Percentiles rank a stretch among this genome's conserved stretches.
Evolutionary conservation across 2,888 invertebrate species (phyloP).

Genomic region (Acleris literana): DNA sequence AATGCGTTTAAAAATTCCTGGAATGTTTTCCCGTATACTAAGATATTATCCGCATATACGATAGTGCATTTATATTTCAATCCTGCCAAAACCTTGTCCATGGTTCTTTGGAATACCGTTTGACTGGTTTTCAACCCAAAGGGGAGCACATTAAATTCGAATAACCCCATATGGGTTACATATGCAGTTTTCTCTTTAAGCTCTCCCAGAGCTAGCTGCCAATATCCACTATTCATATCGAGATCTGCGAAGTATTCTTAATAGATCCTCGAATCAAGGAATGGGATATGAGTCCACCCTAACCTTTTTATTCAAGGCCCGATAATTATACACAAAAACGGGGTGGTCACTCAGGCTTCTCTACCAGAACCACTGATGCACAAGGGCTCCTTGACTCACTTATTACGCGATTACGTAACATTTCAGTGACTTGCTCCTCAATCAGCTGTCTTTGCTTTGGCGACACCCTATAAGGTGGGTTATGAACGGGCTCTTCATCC

Average conservation of each 20-base stretch:
- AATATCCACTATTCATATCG: conserved; percentile 3
- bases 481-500: background rate
- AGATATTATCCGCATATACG: background rate
- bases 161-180: background rate
- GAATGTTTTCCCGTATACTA: background rate
- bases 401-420: background rate
- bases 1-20: background rate
- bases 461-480: background rate
- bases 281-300: background rate
- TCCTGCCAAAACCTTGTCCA: background rate
- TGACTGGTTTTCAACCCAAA: background rate
- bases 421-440: background rate
- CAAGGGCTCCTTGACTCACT: background rate
- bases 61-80: background rate
- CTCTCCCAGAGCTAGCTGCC: conserved; percentile 1
- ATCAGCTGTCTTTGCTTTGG: background rate
- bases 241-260: background rate
- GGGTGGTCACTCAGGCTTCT: background rate
- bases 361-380: background rate
- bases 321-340: background rate
- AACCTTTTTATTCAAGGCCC: too few relatives aligned
- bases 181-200: background rate
- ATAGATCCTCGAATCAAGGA: background rate
- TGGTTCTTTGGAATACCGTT: background rate
- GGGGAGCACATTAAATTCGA: background rate